phyloP scores from a whole-genome alignment of 2,113 vertebrate genomes.

The Oreochromis niloticus region DNA sequence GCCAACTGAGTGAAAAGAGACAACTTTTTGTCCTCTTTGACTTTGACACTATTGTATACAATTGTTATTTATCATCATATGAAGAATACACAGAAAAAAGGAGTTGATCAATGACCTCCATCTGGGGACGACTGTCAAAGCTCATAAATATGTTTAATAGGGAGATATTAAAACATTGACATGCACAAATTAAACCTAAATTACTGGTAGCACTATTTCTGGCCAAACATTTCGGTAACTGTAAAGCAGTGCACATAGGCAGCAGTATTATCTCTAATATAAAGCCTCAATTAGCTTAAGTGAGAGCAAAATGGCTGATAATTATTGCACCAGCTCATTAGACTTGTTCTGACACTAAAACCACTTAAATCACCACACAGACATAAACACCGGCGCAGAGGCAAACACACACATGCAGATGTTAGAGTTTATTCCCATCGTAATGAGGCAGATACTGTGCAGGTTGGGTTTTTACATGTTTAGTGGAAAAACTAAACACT shows the following conservation, averaged over 20 bases:
- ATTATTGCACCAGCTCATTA: constrained; percentile 67
- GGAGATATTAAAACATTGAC: constrained; percentile 55
- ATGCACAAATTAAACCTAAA: constrained; percentile 52
- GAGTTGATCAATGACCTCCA: constrained; percentile 39
- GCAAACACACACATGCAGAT: constrained; percentile 55
- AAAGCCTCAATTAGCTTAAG: constrained; percentile 58
- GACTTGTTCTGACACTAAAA: constrained; percentile 66
- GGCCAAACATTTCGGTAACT: constrained; percentile 39
- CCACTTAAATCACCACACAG: constrained; percentile 55
- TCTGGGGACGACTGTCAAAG: constrained; percentile 43
- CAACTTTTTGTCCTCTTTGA: constrained; percentile 19
- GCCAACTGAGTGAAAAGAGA: background rate
- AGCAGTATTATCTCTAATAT: constrained; percentile 53
- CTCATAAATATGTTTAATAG: constrained; percentile 65
- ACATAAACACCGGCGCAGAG: constrained; percentile 38
- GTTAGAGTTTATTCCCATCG: constrained; percentile 55
- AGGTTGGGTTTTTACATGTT: constrained; percentile 62
- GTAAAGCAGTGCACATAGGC: constrained; percentile 31
- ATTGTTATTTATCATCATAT: background rate
- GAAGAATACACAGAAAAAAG: constrained; percentile 7
- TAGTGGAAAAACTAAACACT: constrained; percentile 43
- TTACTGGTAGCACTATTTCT: constrained; percentile 41
- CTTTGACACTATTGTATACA: constrained; percentile 11
- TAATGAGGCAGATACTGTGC: constrained; percentile 66
- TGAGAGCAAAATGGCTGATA: constrained; percentile 65